These are phyloP conservation scores for Dromococcyx pavoninus DNA, from an alignment of 2,797 vertebrate species.

Conservation along the genomic window DNA sequence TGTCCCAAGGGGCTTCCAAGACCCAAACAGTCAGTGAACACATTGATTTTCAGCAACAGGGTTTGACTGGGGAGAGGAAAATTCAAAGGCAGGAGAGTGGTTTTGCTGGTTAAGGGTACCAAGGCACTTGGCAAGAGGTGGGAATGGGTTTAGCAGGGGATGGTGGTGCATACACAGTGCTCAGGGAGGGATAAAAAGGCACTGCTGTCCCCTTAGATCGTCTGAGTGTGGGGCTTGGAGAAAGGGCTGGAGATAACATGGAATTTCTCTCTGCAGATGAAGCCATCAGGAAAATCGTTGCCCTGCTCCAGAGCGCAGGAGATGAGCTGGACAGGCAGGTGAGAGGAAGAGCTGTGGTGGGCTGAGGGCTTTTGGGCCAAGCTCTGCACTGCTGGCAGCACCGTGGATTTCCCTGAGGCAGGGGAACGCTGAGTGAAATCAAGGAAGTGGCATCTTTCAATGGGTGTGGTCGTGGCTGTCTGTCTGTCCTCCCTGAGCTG, in stretches of 20 bases:
- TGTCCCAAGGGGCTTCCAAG: accelerated
- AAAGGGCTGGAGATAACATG: not conserved
- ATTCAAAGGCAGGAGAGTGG: not conserved
- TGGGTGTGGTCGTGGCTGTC: not conserved
- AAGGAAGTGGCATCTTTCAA: not conserved
- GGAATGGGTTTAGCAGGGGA: not conserved
- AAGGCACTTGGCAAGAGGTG: not conserved
- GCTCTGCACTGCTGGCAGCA: not conserved
- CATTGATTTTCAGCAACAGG: not conserved
- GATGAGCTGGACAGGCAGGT: slow-evolving; percentile 86
- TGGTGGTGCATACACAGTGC: not conserved
- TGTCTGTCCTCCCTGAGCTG: not conserved
- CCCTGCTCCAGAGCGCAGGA: slow-evolving; percentile 81
- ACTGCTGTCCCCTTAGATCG: not conserved
- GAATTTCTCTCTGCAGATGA: slow-evolving; percentile 73
- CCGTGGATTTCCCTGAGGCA: accelerated
- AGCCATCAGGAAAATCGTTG: slow-evolving; percentile 78
- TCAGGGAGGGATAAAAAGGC: not conserved
- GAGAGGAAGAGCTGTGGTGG: not conserved
- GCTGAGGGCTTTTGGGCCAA: not conserved
- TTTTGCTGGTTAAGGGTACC: not conserved
- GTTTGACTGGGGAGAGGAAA: not conserved
- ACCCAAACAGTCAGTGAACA: not conserved
- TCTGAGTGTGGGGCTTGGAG: not conserved
- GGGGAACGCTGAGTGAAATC: not conserved